Evolutionary conservation across 2,888 invertebrate species (phyloP).

Genomic region (Ornithoptera alexandrae): DNA sequence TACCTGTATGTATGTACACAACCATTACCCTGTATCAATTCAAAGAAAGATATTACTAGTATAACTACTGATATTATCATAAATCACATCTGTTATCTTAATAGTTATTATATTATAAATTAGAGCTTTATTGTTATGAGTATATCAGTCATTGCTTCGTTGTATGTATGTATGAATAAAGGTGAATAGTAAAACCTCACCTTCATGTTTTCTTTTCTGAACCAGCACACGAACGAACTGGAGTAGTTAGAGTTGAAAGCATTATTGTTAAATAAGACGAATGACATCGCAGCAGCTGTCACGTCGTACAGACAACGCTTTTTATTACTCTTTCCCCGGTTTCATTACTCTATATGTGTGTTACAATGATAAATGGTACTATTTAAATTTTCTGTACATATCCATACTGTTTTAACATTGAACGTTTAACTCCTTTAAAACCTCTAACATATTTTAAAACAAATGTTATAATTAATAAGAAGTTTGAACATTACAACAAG

Average conservation of each 20-base stretch:
- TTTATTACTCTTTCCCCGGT: background rate
- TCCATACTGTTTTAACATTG: too few species aligned
- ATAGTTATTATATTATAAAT: background rate
- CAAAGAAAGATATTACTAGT: too few species aligned
- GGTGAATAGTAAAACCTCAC: background rate
- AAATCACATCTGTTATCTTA: background rate
- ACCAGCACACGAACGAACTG: background rate
- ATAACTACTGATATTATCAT: too few species aligned
- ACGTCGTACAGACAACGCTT: background rate
- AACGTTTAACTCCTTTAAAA: too few species aligned
- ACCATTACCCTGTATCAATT: too few species aligned
- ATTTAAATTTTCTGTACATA: too few species aligned
- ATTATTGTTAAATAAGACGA: conserved; percentile 5
- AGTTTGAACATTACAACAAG: too few species aligned
- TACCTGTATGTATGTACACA: too few species aligned
- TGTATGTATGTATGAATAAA: background rate
- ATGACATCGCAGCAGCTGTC: background rate
- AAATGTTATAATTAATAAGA: too few species aligned
- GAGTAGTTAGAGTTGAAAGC: background rate
- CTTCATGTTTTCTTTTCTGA: background rate
- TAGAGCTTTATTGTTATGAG: background rate
- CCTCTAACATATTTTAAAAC: too few species aligned
- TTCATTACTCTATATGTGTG: background rate
- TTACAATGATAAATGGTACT: background rate
- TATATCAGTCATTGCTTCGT: too few species aligned